Base-by-base conservation (phyloP, 2,888 invertebrate genomes). In the Linnaemya tessellans region DNA sequence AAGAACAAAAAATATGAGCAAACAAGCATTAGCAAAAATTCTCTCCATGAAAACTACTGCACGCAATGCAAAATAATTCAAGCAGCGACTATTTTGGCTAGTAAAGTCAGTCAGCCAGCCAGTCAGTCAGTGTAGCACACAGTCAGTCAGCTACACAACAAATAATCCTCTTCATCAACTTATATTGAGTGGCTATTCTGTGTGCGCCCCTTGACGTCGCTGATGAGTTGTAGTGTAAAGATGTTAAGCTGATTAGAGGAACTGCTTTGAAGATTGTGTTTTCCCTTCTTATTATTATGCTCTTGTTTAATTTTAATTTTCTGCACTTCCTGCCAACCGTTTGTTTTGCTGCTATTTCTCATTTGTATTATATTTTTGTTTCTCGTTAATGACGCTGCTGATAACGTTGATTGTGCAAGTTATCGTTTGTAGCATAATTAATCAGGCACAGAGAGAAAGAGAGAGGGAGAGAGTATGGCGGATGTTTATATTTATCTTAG, bases 401-500 rank as follows among this genome's bases (percentile, higher is more conserved):
- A 64, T 64, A 51, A 65, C 10, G 65, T 46, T 77, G 60, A 54
- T 68, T 65, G 25, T 82, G 88, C 88, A 90, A 90, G 88, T 90
- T 89, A 90, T 88, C 89, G 85, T 88, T 87, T 90, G 87, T 88
- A 86, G 87, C 88, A 87, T 90, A 90, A 89, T 90, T 89, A 89
- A 89, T 89, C 87, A 86, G 86, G n/a, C n/a, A n/a, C n/a, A n/a
- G n/a, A n/a, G n/a, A n/a, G n/a, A n/a, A n/a, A n/a, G n/a, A n/a
- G n/a, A n/a, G n/a, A n/a, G n/a, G n/a, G n/a, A n/a, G n/a, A 84
- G 87, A 46, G 49, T 41, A n/a, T 20, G 7, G 30, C 9, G 15
- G 20, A 46, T 20, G 46, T 51, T 60, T 51, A 20, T 43, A 22
- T 20, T 65, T 38, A 56, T 51, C 30, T 0, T 51, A 35, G 46